Percentiles rank a stretch among this genome's conserved stretches.
Evolutionary conservation across 2,113 vertebrate species (phyloP).

Genomic region (Elgaria multicarinata): DNA sequence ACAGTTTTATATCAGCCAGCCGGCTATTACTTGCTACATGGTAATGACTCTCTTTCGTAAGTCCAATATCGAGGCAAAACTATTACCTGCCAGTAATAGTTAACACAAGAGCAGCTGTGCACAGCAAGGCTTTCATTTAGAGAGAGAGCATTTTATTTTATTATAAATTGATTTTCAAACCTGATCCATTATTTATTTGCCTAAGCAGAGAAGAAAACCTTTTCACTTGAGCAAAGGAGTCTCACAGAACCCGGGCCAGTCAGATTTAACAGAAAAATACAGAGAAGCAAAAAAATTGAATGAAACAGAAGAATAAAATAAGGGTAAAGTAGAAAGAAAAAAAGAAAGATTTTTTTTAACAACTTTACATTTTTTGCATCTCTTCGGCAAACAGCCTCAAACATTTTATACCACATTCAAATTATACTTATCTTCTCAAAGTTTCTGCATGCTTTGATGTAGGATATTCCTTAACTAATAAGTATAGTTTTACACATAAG

Average conservation of each 20-base stretch:
- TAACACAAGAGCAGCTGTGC: conserved; percentile 66
- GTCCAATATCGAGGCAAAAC: conserved; percentile 55
- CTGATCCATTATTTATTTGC: conserved; percentile 63
- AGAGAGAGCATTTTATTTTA: conserved; percentile 55
- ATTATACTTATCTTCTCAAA: conserved; percentile 7
- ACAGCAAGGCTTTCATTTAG: conserved; percentile 58
- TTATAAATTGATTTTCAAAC: conserved; percentile 72
- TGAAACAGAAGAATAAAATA: not conserved
- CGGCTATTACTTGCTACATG: conserved; percentile 38
- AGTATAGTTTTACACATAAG: not conserved
- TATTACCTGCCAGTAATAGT: conserved; percentile 44
- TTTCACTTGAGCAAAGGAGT: conserved; percentile 4
- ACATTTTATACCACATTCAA: not conserved
- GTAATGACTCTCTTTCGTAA: conserved; percentile 61
- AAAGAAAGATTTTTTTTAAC: not conserved
- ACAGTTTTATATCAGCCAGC: conserved; percentile 51
- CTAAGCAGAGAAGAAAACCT: conserved; percentile 31
- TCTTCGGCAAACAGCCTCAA: not conserved
- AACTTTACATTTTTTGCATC: not conserved
- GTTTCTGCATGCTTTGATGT: not conserved
- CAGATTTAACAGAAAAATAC: not conserved
- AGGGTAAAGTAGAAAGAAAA: not conserved
- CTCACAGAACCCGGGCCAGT: not conserved
- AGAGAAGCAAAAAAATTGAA: not conserved
- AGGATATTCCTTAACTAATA: conserved; percentile 4